Evolutionary conservation across 2,888 invertebrate genomes (phyloP).

Genomic region (Himalopsyche tibetana): DNA sequence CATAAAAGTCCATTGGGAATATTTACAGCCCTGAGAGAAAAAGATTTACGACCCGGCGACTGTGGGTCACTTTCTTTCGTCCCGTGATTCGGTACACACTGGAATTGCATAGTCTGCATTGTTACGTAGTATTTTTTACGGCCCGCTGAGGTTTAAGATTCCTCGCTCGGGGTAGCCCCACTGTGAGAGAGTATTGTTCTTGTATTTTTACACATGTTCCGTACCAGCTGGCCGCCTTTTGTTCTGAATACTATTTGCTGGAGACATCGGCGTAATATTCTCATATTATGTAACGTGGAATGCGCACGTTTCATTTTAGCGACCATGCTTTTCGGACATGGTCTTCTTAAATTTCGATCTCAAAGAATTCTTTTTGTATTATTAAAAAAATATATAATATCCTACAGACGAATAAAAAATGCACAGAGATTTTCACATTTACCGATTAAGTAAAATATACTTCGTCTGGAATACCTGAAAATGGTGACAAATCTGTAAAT

Average conservation of each 20-base stretch:
- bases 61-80: constrained; percentile 64
- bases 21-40: constrained; percentile 57
- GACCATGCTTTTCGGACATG: too few relatives aligned
- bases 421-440: too few relatives aligned
- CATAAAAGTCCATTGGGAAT: constrained; percentile 56
- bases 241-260: background rate
- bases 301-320: background rate
- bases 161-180: constrained; percentile 5
- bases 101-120: constrained; percentile 62
- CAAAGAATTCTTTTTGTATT: too few relatives aligned
- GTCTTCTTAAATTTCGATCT: too few relatives aligned
- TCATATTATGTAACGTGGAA: constrained; percentile 1
- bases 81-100: constrained; percentile 48
- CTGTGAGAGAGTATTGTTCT: constrained; percentile 48
- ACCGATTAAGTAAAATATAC: too few relatives aligned
- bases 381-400: too few relatives aligned
- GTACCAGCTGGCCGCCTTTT: background rate
- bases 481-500: too few relatives aligned
- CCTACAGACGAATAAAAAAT: too few relatives aligned
- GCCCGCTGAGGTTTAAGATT: constrained; percentile 47
- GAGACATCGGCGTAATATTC: background rate
- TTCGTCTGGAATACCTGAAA: too few relatives aligned
- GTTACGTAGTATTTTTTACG: constrained; percentile 55
- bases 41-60: constrained; percentile 61
- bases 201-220: constrained; percentile 21